Percentiles rank a stretch among this genome's conserved stretches.
Conservation (phyloP, 1,140 invertebrate species). For the Cherax quadricarinatus region DNA sequence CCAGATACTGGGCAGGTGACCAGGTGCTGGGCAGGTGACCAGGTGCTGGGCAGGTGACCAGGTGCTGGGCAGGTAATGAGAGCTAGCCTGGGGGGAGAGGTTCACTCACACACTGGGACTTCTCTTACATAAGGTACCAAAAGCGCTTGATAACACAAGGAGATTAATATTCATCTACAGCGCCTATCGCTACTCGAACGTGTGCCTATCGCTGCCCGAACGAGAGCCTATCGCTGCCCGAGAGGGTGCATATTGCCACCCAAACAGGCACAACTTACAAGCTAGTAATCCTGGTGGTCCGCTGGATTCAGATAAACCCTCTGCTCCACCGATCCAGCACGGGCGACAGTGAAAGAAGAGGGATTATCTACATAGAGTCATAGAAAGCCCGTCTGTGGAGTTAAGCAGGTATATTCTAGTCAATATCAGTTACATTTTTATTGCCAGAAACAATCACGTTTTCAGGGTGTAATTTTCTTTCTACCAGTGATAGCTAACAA, state of each 20-base stretch:
- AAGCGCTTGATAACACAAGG: constrained; percentile 52
- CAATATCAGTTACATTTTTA: not conserved
- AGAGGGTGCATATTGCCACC: not conserved
- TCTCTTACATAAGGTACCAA: constrained; percentile 59
- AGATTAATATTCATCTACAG: constrained; percentile 36
- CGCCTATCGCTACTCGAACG: not conserved
- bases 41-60: no score
- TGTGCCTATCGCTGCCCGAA: no score
- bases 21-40: no score
- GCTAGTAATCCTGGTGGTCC: constrained; percentile 49
- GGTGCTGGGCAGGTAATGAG: not conserved
- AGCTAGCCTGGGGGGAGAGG: not conserved
- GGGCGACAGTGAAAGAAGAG: constrained; percentile 24
- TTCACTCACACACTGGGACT: constrained; percentile 38
- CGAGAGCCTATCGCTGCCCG: not conserved
- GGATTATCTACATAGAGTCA: not conserved
- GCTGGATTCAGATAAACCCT: constrained; percentile 15
- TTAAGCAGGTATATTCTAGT: constrained; percentile 1
- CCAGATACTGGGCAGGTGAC: no score
- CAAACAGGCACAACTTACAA: constrained; percentile 31
- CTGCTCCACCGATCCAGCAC: not conserved
- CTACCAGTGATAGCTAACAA: not conserved
- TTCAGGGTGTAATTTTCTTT: not conserved
- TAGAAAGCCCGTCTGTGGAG: not conserved
- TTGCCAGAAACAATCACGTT: not conserved